Conservation (phyloP, 1,140 invertebrate genomes). For the Atopsyche davidsoni region DNA sequence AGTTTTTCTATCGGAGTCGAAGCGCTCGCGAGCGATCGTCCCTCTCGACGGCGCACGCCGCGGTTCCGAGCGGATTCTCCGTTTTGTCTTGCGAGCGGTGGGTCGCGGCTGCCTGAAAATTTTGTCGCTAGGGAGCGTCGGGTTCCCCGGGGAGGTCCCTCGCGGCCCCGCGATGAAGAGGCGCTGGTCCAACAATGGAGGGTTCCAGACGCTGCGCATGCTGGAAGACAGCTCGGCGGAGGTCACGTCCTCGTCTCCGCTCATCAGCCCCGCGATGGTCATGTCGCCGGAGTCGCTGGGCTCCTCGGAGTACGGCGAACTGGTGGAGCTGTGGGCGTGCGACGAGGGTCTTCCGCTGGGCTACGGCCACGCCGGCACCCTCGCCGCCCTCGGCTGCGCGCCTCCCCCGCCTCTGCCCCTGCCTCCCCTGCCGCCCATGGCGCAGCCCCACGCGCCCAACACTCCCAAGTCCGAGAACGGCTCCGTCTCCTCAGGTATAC, state of each 20-base stretch:
- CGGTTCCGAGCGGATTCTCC: too few relatives aligned
- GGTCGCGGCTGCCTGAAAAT: too few relatives aligned
- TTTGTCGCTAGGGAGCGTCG: background rate
- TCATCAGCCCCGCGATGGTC: slow-evolving; percentile 53
- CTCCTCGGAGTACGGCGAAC: slow-evolving; percentile 63
- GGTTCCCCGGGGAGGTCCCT: background rate
- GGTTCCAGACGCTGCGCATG: slow-evolving; percentile 55
- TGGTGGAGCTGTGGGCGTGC: slow-evolving; percentile 78
- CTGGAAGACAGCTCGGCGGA: slow-evolving; percentile 67
- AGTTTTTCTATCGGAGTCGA: background rate
- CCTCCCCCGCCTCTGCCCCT: slow-evolving; percentile 40
- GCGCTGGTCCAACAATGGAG: slow-evolving; percentile 63
- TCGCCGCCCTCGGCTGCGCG: slow-evolving; percentile 37
- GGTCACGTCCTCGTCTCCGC: slow-evolving; percentile 64
- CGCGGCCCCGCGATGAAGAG: slow-evolving; percentile 50
- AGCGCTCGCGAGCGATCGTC: background rate
- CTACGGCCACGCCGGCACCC: slow-evolving; percentile 39
- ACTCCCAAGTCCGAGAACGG: slow-evolving; percentile 49
- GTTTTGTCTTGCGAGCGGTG: too few relatives aligned
- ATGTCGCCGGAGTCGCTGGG: slow-evolving; percentile 63
- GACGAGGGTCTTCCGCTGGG: slow-evolving; percentile 45
- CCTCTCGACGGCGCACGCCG: background rate
- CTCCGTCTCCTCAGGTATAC: slow-evolving; percentile 48
- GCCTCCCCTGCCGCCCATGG: slow-evolving; percentile 44
- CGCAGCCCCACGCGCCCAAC: slow-evolving; percentile 44